Conservation (phyloP, 2,113 vertebrate species). For the Dicentrarchus labrax region DNA sequence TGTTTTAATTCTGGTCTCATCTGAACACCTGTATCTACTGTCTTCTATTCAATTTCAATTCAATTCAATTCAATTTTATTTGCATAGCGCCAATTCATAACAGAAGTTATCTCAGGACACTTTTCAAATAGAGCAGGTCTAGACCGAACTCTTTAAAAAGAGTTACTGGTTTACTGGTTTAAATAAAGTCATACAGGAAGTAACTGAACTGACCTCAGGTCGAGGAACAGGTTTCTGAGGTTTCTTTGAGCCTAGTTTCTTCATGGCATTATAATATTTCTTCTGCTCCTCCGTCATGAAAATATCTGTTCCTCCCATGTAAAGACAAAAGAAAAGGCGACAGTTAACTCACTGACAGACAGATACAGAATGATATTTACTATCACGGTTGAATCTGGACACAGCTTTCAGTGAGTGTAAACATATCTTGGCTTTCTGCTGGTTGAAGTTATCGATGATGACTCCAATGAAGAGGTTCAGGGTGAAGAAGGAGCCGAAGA, state of each 20-base stretch:
- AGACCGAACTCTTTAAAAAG: no score
- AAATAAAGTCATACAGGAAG: neutral
- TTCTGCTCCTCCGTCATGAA: conserved; percentile 99
- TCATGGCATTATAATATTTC: conserved; percentile 98
- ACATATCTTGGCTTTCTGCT: conserved; percentile 79
- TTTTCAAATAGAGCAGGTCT: no score
- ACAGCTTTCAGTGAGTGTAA: neutral
- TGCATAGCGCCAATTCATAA: no score
- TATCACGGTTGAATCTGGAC: neutral
- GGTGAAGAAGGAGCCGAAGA: conserved; percentile 80
- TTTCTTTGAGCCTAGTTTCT: conserved; percentile 95
- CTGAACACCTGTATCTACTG: neutral
- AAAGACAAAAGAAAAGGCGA: conserved; percentile 37
- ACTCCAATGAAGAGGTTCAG: conserved; percentile 79
- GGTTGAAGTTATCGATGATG: conserved; percentile 79
- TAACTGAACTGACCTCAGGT: conserved; percentile 84
- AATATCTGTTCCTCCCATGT: conserved; percentile 96
- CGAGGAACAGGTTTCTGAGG: conserved; percentile 95
- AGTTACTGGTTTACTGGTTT: neutral
- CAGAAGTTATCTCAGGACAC: no score
- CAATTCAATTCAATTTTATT: no score
- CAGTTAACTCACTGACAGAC: conserved; percentile 8
- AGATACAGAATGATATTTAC: neutral
- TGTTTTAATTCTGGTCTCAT: neutral
- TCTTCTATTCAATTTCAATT: no score